Evolutionary conservation across 2,797 vertebrate genomes (phyloP).

Genomic region (Enteromius thamalakanensis): DNA sequence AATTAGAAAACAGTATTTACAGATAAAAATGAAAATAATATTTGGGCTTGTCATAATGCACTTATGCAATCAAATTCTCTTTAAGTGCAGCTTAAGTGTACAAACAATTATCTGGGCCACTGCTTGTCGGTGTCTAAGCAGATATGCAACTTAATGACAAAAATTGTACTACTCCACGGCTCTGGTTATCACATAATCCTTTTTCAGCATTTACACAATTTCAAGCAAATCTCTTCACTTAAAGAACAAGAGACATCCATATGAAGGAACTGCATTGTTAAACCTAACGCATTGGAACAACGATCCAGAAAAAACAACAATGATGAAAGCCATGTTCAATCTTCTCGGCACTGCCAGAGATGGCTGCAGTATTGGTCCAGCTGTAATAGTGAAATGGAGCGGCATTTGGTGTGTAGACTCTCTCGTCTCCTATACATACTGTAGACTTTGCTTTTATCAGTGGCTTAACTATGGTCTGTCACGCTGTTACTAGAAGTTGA

Average conservation of each 20-base stretch:
- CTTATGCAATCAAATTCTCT: background rate
- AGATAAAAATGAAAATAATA: background rate
- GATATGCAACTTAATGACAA: constrained; percentile 1
- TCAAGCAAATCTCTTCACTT: background rate
- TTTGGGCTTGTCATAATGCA: background rate
- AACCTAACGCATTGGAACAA: background rate
- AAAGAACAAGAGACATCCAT: constrained; percentile 1
- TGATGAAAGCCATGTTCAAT: background rate
- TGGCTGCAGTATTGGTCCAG: background rate
- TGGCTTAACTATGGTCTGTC: constrained; percentile 14
- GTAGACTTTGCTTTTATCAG: constrained; percentile 13
- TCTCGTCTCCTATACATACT: background rate
- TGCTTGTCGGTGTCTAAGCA: background rate
- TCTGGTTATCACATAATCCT: background rate
- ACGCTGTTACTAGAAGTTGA: constrained; percentile 15
- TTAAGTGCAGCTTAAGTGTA: background rate
- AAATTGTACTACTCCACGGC: background rate
- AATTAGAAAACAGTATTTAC: background rate
- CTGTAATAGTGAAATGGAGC: constrained; percentile 23
- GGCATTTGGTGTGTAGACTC: background rate
- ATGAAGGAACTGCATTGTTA: background rate
- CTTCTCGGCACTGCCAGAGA: background rate
- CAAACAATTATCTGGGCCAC: background rate
- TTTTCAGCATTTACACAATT: constrained; percentile 4
- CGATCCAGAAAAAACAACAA: background rate